Evolutionary conservation across 2,797 vertebrate species (phyloP), one percentile per base, ranked within the genome.

Genomic region (Pristis pectinata): DNA sequence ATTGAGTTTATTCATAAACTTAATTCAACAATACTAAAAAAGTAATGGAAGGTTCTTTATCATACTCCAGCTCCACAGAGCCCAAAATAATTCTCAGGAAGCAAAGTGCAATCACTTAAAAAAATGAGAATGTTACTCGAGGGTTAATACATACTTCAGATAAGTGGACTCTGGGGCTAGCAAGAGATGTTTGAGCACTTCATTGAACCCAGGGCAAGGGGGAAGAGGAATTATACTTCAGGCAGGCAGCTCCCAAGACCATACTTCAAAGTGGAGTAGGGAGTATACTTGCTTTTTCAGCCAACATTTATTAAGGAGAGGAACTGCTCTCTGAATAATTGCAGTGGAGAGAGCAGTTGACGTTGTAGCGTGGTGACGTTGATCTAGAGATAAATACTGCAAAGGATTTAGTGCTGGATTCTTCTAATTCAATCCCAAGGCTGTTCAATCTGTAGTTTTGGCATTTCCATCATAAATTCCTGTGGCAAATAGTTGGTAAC

Each of bases 131-230:
- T 70, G 67, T 70, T 24, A 72, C 9, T 41, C 19, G 67, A 64
- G 91, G 70, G 67, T 93, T 72, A 93, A 93, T 93, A 72, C 70
- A 70, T 70, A 37, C 91, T 93, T 70, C 91, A 93, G 91, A 93
- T 72, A 67, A 67, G 41, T 44, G 91, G 64, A 30, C 59, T 70
- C 17, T 44, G 22, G 44, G 19, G 37, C 13, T n/a, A 72, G 24
- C 13, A 70, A 44, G 37, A 67, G 67, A 44, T 41, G 19, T 72
- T 93, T 93, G 22, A 70, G 91, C 91, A 93, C 22, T 44, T 70
- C 64, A 44, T 11, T 93, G 67, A 72, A 72, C n/a, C 34, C 1
- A 1, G 7, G 87, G 56, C 59, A 64, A 72, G 41, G 37, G 64
- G 61, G 37, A 59, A 92, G 17, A 64, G 30, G 19, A 72, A 72